Base-by-base conservation (phyloP, 2,888 invertebrate genomes). In the Drosophila paranaensis region DNA sequence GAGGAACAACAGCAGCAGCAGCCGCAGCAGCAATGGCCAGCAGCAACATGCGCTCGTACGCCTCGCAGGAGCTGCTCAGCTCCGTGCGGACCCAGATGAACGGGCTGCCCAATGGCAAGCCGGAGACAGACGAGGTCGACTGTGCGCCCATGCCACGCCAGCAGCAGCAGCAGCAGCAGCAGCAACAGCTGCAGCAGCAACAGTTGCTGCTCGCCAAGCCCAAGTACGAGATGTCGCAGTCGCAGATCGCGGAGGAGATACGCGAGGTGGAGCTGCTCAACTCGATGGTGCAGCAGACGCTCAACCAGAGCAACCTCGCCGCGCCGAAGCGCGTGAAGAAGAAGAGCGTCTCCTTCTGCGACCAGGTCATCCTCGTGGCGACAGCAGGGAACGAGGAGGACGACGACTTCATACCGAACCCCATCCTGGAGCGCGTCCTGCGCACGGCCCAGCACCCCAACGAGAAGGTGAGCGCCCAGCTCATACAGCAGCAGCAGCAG, bases 331-430 rank as follows among this genome's bases (percentile, higher is more conserved):
- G 96, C 67, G 95, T 95, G 0, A 97, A 97, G 91, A 98, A 98
- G 94, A 98, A 98, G 92, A 97, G 97, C 66, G 98, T 98, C 6
- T 98, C 98, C 0, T 98, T 98, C 93, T 98, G 98, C 90, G 98
- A 98, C 91, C 97, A 98, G 93, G 97, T 98, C 0, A 97, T 97
- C 72, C 93, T 98, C 63, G 98, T 98, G 13, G 97, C 98, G 6
- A 97, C 97, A 1, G 97, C 97, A 0, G 98, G 98, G 88, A 97
- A 98, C 83, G 97, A 97, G 88, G 97, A 97, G 92, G 97, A 97
- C 72, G 97, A 97, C 74, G 96, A 96, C 81, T 97, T 97, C 88
- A 97, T 97, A 88, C 97, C 97, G 0, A 98, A 98, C 93, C 98
- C 97, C 0, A 97, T 98, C 67, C 93, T 98, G 77, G 97, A 98